Percentiles rank a stretch among this genome's conserved stretches.
phyloP scores from a whole-genome alignment of 1,140 invertebrate species.

The Globodera ellingtonae region DNA sequence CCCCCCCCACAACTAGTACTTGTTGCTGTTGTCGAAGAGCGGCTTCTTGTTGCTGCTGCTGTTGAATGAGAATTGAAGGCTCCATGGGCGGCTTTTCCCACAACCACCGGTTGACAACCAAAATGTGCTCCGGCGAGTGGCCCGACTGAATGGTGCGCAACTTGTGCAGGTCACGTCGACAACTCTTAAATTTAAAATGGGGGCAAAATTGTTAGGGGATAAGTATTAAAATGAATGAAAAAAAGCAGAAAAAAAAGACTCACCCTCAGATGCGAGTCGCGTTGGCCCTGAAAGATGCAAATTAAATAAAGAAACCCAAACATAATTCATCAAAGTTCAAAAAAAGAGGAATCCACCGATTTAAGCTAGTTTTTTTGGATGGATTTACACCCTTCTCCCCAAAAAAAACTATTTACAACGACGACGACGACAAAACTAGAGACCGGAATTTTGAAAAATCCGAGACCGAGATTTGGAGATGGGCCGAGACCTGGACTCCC shows the following conservation, averaged over 20 bases:
- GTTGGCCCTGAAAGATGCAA: slow-evolving; percentile 41
- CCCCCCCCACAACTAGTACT: not conserved
- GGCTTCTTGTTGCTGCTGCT: slow-evolving; percentile 35
- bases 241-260: not conserved
- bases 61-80: slow-evolving; percentile 43
- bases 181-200: not conserved
- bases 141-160: slow-evolving; percentile 35
- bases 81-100: slow-evolving; percentile 52
- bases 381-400: too few species aligned
- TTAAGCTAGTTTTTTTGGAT: too few species aligned
- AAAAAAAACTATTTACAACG: too few species aligned
- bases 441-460: too few species aligned
- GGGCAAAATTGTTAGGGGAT: not conserved
- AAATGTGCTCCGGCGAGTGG: slow-evolving; percentile 39
- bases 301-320: not conserved
- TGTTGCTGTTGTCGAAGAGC: slow-evolving; percentile 33
- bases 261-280: slow-evolving; percentile 49
- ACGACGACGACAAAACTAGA: too few species aligned
- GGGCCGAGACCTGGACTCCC: too few species aligned
- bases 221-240: not conserved
- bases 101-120: slow-evolving; percentile 50
- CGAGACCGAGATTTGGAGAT: too few species aligned
- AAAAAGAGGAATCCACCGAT: too few species aligned
- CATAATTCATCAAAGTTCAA: too few species aligned
- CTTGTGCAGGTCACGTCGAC: slow-evolving; percentile 21